These are phyloP conservation scores for Cydia splendana DNA, from an alignment of 1,140 invertebrate species.

Conservation along the genomic window DNA sequence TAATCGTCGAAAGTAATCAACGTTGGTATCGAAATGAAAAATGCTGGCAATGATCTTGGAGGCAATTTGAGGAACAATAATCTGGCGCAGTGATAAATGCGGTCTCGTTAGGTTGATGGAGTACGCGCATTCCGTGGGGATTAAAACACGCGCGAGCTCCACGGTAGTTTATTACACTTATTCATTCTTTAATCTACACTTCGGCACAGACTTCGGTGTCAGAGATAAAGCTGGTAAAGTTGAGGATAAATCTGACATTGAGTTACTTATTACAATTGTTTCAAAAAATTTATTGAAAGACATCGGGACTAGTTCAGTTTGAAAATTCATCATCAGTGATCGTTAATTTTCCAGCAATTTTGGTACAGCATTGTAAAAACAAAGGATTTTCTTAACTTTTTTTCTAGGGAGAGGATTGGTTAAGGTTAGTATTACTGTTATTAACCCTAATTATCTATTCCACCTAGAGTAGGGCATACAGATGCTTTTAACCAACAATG, in stretches of 20 bases:
- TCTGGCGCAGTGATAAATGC: constrained; percentile 39
- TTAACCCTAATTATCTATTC: too few species aligned
- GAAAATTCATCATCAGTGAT: too few species aligned
- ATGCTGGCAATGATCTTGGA: constrained; percentile 16
- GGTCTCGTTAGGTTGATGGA: constrained; percentile 43
- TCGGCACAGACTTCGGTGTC: too few species aligned
- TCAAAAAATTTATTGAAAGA: neutral
- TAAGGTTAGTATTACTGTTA: too few species aligned
- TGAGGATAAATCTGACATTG: neutral
- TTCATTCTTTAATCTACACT: constrained; percentile 1
- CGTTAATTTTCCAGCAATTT: too few species aligned
- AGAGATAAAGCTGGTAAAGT: neutral
- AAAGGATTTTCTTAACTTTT: too few species aligned
- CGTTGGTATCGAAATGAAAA: constrained; percentile 24
- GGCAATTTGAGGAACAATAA: constrained; percentile 30
- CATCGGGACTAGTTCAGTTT: too few species aligned
- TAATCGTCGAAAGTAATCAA: constrained; percentile 28
- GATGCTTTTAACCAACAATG: too few species aligned
- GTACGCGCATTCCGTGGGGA: constrained; percentile 37
- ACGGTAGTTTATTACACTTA: constrained; percentile 19
- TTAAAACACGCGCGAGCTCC: constrained; percentile 36
- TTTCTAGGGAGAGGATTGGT: too few species aligned
- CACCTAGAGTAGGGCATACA: too few species aligned
- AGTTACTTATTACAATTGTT: neutral
- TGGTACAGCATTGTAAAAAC: too few species aligned